Evolutionary conservation across 2,113 vertebrate genomes (phyloP), one percentile per base, ranked within the genome.

Genomic region (Mustela lutreola): DNA sequence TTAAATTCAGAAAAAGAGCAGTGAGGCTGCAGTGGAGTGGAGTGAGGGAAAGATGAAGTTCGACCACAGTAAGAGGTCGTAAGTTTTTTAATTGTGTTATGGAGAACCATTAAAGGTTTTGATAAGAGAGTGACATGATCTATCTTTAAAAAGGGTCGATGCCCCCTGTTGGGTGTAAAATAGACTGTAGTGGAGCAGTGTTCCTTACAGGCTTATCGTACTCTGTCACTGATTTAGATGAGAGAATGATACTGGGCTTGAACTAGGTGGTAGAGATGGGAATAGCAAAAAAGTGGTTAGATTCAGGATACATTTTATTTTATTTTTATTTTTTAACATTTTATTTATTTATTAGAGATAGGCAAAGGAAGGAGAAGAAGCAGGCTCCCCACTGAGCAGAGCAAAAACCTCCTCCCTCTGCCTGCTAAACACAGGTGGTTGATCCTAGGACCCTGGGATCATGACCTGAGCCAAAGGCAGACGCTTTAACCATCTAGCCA

Each of bases 221-320:
- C 14, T 76, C 21, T 94, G 58, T 53, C 21, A 48, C 11, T 94
- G 80, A 71, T 58, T 80, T 78, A 87, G 45, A 28, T 87, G 28
- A 85, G 36, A 89, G 28, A 84, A 56, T n/a, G 19, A 56, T 62
- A 63, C 11, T 78, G 33, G 67, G 26, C 15, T 89, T 95, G 60
- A 93, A 80, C 16, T 22, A 60, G 56, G 56, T 48, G 50, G 50
- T 53, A 53, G 50, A 53, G 15, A 53, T 53, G 50, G 73, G 67
- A 81, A 87, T 92, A 58, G 5, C 73, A 89, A 94, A 94, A 85
- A 85, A 56, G 14, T 70, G 60, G 48, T 76, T 63, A 92, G 56
- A 84, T 82, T 82, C 50, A 88, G 78, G 12, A 62, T 82, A 19
- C 75, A 36, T 93, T 96, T 95, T 56, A 53, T 53, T 53, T 53